Conservation (phyloP, 2,797 vertebrate genomes). For the Enteromius radiatus region DNA sequence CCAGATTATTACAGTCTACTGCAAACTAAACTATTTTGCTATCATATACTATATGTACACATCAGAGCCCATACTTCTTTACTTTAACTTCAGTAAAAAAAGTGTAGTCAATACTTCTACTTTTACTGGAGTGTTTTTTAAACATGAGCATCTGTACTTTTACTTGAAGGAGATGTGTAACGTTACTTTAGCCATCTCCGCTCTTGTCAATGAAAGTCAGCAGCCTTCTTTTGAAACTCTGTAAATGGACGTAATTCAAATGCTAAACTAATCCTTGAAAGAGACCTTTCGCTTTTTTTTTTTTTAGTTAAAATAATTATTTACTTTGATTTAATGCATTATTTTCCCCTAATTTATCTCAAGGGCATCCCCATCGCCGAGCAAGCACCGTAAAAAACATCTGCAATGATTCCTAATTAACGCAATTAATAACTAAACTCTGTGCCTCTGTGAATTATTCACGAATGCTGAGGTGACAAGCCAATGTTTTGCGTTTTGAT, state of each 20-base stretch:
- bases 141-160: too few species aligned
- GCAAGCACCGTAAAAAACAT: background rate
- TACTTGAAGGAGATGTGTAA: too few species aligned
- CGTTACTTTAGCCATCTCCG: too few species aligned
- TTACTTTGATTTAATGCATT: background rate
- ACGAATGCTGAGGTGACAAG: conserved; percentile 6
- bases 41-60: too few species aligned
- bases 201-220: too few species aligned
- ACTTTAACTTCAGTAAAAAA: too few species aligned
- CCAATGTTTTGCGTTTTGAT: conserved; percentile 10
- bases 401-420: conserved; percentile 13
- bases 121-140: too few species aligned
- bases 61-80: too few species aligned
- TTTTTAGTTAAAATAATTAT: background rate
- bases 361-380: background rate
- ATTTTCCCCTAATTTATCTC: background rate
- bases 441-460: background rate
- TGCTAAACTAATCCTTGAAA: background rate
- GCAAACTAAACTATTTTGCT: too few species aligned
- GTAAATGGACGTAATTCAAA: background rate
- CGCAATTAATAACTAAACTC: conserved; percentile 38
- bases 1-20: too few species aligned
- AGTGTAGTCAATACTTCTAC: too few species aligned
- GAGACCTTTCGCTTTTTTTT: background rate
- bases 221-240: background rate